Percentiles rank a stretch among this genome's conserved stretches.
These are phyloP conservation scores for Verasper variegatus DNA, from an alignment of 2,113 vertebrate species.

Conservation along the genomic window DNA sequence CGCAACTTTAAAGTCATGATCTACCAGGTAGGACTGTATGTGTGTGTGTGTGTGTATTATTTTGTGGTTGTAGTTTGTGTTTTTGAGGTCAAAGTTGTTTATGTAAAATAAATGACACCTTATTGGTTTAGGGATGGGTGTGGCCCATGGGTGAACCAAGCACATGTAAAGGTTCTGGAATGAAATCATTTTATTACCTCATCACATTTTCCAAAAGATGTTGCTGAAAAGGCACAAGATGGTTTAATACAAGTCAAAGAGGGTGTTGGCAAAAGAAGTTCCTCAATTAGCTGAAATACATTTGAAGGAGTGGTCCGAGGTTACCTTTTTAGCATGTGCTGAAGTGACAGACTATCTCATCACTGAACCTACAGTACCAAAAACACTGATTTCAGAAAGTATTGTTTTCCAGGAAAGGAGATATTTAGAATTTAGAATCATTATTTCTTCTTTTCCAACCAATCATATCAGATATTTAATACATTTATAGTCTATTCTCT, in stretches of 20 bases:
- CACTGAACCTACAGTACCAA: neutral
- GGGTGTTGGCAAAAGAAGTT: conserved; percentile 1
- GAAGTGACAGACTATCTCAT: neutral
- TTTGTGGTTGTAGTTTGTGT: neutral
- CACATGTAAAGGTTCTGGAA: neutral
- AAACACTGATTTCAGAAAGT: neutral
- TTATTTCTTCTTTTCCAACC: too few species aligned
- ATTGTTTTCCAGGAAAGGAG: neutral
- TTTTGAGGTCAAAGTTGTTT: neutral
- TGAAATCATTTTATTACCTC: neutral
- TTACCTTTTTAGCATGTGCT: conserved; percentile 12
- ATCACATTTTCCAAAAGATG: neutral
- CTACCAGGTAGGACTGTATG: conserved; percentile 88
- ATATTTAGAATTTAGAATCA: neutral
- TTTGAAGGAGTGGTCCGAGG: conserved; percentile 27
- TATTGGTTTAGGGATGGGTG: conserved; percentile 46
- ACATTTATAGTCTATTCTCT: neutral
- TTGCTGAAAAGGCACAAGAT: neutral
- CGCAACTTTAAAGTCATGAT: conserved; percentile 99
- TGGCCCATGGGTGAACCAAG: conserved; percentile 11
- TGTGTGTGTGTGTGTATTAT: neutral
- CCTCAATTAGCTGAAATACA: conserved; percentile 9
- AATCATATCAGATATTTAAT: neutral
- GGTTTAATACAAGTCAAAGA: neutral
- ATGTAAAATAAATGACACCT: neutral